Conservation (phyloP, 2,888 invertebrate genomes). For the Linyphia triangularis region DNA sequence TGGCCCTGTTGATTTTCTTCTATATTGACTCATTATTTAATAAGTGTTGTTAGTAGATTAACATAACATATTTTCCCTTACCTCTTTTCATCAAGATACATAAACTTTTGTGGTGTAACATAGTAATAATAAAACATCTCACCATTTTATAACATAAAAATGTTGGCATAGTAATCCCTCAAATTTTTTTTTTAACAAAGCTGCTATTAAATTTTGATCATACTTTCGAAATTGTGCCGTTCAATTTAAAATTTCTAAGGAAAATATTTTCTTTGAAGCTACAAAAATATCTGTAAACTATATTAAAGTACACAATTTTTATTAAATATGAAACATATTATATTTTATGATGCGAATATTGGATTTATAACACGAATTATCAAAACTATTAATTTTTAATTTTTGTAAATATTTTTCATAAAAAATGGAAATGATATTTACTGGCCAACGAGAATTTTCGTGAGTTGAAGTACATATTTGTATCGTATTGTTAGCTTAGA, state of each 20-base stretch:
- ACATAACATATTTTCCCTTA: too few relatives aligned
- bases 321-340: too few relatives aligned
- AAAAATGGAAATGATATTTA: background rate
- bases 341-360: background rate
- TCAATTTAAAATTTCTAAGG: background rate
- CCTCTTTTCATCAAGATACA: too few relatives aligned
- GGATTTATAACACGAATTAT: constrained; percentile 15
- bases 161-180: background rate
- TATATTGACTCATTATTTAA: too few relatives aligned
- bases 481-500: background rate
- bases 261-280: background rate
- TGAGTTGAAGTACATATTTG: background rate
- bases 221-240: background rate
- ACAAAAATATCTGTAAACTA: background rate
- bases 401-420: constrained; percentile 18
- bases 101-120: too few relatives aligned
- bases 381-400: constrained; percentile 1
- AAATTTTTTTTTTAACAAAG: background rate
- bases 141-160: background rate
- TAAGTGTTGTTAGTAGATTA: too few relatives aligned
- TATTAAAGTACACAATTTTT: background rate
- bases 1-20: too few relatives aligned
- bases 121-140: background rate
- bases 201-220: background rate
- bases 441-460: background rate